Conservation (phyloP, 2,888 invertebrate genomes). For the Agrypnus murinus region DNA sequence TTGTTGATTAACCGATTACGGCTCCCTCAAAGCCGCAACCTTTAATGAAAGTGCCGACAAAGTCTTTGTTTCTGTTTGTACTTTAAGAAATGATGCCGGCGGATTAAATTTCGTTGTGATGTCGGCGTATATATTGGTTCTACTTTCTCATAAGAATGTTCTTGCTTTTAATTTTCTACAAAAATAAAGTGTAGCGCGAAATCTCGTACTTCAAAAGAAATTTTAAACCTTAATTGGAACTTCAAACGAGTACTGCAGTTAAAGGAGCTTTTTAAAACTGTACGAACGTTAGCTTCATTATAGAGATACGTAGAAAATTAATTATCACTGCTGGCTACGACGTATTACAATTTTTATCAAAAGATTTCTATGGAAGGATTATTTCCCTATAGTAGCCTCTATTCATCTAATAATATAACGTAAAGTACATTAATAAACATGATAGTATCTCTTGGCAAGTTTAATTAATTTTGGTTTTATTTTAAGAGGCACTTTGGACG, state of each 20-base stretch:
- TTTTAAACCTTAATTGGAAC: slow-evolving; percentile 22
- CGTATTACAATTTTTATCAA: too few species aligned
- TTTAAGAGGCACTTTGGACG: too few species aligned
- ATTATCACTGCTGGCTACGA: too few species aligned
- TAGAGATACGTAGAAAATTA: too few species aligned
- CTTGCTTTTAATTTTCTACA: slow-evolving; percentile 14
- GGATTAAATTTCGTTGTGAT: slow-evolving; percentile 33
- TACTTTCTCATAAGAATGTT: slow-evolving; percentile 18
- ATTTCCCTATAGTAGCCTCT: too few species aligned
- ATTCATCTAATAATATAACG: too few species aligned
- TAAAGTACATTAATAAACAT: too few species aligned
- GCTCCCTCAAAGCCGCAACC: slow-evolving; percentile 32
- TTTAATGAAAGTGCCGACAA: slow-evolving; percentile 41
- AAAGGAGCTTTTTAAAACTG: slow-evolving; percentile 1
- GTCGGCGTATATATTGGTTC: slow-evolving; percentile 12
- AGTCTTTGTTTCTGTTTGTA: slow-evolving; percentile 39
- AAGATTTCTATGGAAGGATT: too few species aligned
- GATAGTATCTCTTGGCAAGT: too few species aligned
- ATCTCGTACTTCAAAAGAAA: slow-evolving; percentile 24
- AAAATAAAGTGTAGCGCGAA: slow-evolving; percentile 8
- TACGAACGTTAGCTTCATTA: background rate
- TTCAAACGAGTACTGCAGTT: slow-evolving; percentile 11
- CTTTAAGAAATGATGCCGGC: slow-evolving; percentile 34
- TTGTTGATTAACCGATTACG: slow-evolving; percentile 47
- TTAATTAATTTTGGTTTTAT: too few species aligned